These are phyloP conservation scores for Drosophila sp. DNA, from an alignment of 1,140 invertebrate genomes.

Conservation along the genomic window DNA sequence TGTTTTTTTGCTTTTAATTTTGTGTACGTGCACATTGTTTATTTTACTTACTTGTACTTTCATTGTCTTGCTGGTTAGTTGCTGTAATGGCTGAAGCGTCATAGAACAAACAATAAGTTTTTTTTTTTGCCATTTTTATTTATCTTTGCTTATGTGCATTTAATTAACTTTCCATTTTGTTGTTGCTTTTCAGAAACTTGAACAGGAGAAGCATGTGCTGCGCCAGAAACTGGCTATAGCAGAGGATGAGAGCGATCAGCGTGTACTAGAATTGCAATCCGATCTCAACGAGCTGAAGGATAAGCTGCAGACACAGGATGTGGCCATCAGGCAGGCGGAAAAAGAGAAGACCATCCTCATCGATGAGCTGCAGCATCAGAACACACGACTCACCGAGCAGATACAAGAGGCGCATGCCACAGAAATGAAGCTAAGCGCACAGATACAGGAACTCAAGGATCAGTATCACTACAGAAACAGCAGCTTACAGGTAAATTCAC, in stretches of 20 bases:
- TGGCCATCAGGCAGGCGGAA: slow-evolving; percentile 88
- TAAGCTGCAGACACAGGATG: slow-evolving; percentile 86
- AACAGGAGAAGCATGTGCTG: slow-evolving; percentile 96
- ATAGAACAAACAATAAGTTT: slow-evolving; percentile 68
- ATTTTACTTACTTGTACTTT: slow-evolving; percentile 70
- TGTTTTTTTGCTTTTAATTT: slow-evolving; percentile 23
- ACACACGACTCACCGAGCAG: slow-evolving; percentile 93
- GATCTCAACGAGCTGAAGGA: slow-evolving; percentile 92
- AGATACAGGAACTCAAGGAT: slow-evolving; percentile 92
- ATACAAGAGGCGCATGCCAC: slow-evolving; percentile 92
- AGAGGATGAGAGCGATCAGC: slow-evolving; percentile 95
- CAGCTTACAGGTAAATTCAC: slow-evolving; percentile 86
- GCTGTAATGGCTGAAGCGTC: slow-evolving; percentile 56
- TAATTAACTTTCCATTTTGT: slow-evolving; percentile 72
- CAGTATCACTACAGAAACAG: slow-evolving; percentile 93
- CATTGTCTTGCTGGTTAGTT: slow-evolving; percentile 55
- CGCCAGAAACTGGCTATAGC: slow-evolving; percentile 92
- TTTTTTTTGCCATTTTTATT: slow-evolving; percentile 10
- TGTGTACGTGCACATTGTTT: slow-evolving; percentile 69
- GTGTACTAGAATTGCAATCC: slow-evolving; percentile 93
- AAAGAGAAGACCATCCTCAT: slow-evolving; percentile 92
- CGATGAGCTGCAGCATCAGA: slow-evolving; percentile 94
- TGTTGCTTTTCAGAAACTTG: slow-evolving; percentile 90
- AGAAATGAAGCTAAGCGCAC: slow-evolving; percentile 91
- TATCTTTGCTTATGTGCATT: slow-evolving; percentile 7